Percentiles rank a stretch among this genome's conserved stretches.
These are phyloP conservation scores for Lacanobia oleracea DNA, from an alignment of 2,888 invertebrate species.

Conservation along the genomic window DNA sequence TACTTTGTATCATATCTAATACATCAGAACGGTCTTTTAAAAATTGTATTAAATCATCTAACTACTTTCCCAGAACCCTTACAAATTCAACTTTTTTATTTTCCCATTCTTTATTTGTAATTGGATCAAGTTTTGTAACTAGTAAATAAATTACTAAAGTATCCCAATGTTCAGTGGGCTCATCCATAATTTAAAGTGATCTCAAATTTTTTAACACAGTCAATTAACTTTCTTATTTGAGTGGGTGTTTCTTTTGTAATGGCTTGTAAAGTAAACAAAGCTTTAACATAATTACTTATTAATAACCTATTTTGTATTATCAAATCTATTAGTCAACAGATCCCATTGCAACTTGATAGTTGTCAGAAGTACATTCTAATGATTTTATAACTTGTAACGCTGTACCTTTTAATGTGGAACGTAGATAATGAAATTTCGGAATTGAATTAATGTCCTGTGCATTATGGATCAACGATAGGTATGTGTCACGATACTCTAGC, in stretches of 20 bases:
- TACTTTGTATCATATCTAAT: conserved; percentile 1
- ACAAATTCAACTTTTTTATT: background rate
- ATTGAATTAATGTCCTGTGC: conserved; percentile 9
- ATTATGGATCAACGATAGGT: conserved; percentile 7
- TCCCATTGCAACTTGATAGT: conserved; percentile 21
- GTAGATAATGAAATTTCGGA: conserved; percentile 15
- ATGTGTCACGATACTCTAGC: conserved; percentile 18
- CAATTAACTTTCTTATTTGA: conserved; percentile 3
- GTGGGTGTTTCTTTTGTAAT: conserved; percentile 7
- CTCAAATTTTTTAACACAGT: conserved; percentile 5
- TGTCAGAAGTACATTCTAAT: conserved; percentile 8
- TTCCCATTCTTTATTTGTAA: conserved; percentile 11
- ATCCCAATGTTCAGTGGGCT: conserved; percentile 1
- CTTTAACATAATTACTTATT: conserved; percentile 4
- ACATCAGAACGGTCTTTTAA: conserved; percentile 16
- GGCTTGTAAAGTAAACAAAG: background rate
- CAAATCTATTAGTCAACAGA: conserved; percentile 10
- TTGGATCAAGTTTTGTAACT: background rate
- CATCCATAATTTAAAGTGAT: conserved; percentile 1
- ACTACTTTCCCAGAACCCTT: background rate
- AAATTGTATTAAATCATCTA: conserved; percentile 22
- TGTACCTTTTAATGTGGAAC: conserved; percentile 10
- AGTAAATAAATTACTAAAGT: background rate
- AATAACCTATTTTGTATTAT: conserved; percentile 17
- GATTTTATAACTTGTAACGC: conserved; percentile 7